Base-by-base conservation (phyloP, 1,140 invertebrate genomes). In the Onthophagus taurus region DNA sequence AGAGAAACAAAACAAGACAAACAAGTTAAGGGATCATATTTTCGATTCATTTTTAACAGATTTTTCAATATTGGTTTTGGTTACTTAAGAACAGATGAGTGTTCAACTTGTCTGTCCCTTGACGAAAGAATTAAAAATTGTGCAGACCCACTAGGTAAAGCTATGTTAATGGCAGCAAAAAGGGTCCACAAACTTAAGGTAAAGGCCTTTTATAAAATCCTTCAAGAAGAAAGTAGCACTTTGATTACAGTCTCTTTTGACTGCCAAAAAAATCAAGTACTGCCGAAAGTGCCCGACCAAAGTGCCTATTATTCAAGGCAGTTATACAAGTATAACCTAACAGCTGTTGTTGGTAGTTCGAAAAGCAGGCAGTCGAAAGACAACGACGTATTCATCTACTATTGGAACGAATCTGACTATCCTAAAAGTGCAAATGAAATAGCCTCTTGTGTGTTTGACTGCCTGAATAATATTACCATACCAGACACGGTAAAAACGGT, bases 181-280 rank as follows among this genome's bases (percentile, higher is more conserved):
- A 26, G 23, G n/a, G 6, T 26, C 6, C 23, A 26, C n/a, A 26
- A 26, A 26, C 6, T 26, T 6, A 26, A n/a, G 23, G 23, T n/a
- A 7, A 26, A 26, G 6, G 23, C 52, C 8, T 60, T 26, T n/a
- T 26, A 26, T 26, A 26, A 26, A 6, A 6, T 26, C 6, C n/a
- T 26, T 7, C 6, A 26, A 26, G 4, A 35, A 17, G 5, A 5
- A 13, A 35, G n/a, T 11, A 17, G 18, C 11, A 17, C 5, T 17
- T 9, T 17, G 16, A 18, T 35, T n/a, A 35, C 17, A 35, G 14
- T 35, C 17, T 17, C 11, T 6, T 35, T 35, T 7, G 14, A 17
- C 18, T 35, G 7, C 4, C 33, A 7, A 35, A 35, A 35, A 18
- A 14, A 35, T 35, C 18, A 17, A n/a, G 33, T 35, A 6, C 33